Evolutionary conservation across 2,797 vertebrate species (phyloP).

Genomic region (Zalophus californianus): DNA sequence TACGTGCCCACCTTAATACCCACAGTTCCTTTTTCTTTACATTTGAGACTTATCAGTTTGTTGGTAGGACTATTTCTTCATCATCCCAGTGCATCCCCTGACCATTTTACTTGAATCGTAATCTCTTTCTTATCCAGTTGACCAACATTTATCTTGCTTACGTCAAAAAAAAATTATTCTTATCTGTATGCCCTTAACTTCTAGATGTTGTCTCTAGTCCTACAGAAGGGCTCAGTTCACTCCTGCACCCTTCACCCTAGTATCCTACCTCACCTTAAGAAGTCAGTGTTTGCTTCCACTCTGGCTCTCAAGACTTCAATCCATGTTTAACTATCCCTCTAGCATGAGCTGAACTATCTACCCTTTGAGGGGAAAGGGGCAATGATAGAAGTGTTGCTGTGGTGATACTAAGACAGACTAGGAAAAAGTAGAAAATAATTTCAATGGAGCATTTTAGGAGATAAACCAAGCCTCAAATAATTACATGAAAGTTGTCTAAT

Average conservation of each 20-base stretch:
- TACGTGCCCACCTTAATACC: too few species aligned
- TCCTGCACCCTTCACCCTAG: accelerated
- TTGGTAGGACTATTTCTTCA: neutral
- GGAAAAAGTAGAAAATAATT: neutral
- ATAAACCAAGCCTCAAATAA: neutral
- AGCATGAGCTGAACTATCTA: neutral
- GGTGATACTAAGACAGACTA: neutral
- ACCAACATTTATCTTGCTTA: neutral
- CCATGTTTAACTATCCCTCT: neutral
- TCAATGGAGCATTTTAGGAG: neutral
- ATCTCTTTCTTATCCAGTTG: neutral
- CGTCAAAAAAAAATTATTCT: neutral
- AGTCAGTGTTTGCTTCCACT: neutral
- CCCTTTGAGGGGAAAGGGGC: neutral
- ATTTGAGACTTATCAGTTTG: neutral
- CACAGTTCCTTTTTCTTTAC: neutral
- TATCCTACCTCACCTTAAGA: neutral
- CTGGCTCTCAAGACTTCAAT: neutral
- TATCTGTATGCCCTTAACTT: neutral
- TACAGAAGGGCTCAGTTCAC: neutral
- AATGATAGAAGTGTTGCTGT: neutral
- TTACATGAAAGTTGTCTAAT: neutral
- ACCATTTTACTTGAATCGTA: neutral
- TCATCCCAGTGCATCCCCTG: neutral
- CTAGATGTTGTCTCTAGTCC: neutral